Base-by-base conservation (phyloP, 2,888 invertebrate genomes). In the Polyommatus icarus region DNA sequence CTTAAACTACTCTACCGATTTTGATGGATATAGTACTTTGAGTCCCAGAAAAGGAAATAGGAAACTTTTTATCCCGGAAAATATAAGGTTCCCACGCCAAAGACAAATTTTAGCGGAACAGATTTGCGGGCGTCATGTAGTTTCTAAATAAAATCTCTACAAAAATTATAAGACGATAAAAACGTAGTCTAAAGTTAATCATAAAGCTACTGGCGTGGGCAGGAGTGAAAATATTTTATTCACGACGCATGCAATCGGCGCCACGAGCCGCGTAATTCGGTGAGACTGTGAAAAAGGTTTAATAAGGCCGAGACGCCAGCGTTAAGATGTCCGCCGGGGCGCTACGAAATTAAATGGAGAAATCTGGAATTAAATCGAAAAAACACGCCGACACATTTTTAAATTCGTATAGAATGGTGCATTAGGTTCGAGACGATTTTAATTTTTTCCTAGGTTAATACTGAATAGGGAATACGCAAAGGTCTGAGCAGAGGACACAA, bases 141-240 rank as follows among this genome's bases (percentile, higher is more conserved):
- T 46, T 3, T 46, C 59, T 46, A 54, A 50, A 54, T 36, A 46
- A 61, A 61, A 36, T 77, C 24, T 12, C 20, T 32, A 50, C 29
- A 76, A 61, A 59, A 76, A 76, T 32, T 78, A 59, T 59, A 54
- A n/a, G 71, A 78, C 57, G 76, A 54, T 61, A 71, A 76, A 71
- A 50, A 75, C 77, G 67, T 10, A 20, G 67, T 54, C 29, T 76
- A 29, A 71, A 71, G 54, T 75, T 54, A 50, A 54, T 75, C 50
- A 29, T 50, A 81, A 78, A 83, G 85, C 86, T 86, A 86, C 85
- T 82, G 85, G 81, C 84, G 82, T 73, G 84, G 83, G 82, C 83
- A 81, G 80, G 85, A 85, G 84, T 85, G 84, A 85, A 82, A 87
- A 87, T 87, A 85, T 85, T 85, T 87, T 87, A 86, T 86, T 86